Evolutionary conservation across 2,797 vertebrate genomes (phyloP), one percentile per base, ranked within the genome.

Genomic region (Epinephelus coioides): DNA sequence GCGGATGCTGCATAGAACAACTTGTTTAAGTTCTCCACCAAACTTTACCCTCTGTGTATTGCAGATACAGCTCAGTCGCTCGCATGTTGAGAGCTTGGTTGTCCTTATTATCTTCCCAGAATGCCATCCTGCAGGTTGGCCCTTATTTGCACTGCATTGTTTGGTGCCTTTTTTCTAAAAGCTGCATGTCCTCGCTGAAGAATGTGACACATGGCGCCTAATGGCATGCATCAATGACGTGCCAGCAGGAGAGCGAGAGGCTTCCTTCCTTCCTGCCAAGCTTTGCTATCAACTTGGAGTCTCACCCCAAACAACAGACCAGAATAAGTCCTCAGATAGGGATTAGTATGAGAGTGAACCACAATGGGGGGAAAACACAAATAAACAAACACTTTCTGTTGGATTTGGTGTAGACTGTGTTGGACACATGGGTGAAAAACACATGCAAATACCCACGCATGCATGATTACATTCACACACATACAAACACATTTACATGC

Each of bases 281-380:
- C 80, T 63, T 66, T 51, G 67, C 79, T 71, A 74, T 86, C 78
- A 74, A 88, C 81, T 82, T 74, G 60, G 75, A 84, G 83, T 84
- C 80, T 90, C 79, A 83, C 73, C 86, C 81, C 51, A 79, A 84
- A 90, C 86, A 83, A 81, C 88, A 84, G 81, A 90, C 53, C 85
- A 78, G 85, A 88, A 84, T 78, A 89, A 85, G 82, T 89, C 86
- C 82, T 91, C 83, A 83, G 82, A 89, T 51, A 65, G 77, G 89
- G 91, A 93, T 93, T 91, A 93, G 86, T 50, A 51, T 50, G 87
- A 87, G 78, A 63, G 79, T 10, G 25, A 84, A 82, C 73, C 68
- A 64, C 79, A 61, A 69, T 12, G 62, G 79, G 70, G 69, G 60
- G 27, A 38, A 76, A 68, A 79, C 72, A 68, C 54, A 68, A 73